Evolutionary conservation across 2,113 vertebrate genomes (phyloP).

Genomic region (Odobenus rosmarus): DNA sequence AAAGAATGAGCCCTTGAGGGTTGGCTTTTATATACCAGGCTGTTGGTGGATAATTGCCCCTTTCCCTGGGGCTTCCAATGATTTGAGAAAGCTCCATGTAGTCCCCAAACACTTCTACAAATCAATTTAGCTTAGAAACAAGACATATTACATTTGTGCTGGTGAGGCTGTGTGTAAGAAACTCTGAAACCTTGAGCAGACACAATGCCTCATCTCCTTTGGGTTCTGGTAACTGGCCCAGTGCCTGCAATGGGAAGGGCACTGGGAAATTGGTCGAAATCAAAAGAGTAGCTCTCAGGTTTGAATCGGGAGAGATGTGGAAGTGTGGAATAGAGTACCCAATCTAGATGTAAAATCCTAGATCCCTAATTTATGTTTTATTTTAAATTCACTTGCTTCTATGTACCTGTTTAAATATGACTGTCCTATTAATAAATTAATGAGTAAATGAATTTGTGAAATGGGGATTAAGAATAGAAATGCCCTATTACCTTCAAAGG

Average conservation of each 20-base stretch:
- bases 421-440: not conserved
- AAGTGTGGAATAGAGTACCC: not conserved
- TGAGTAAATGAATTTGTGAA: not conserved
- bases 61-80: not conserved
- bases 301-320: not conserved
- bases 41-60: not conserved
- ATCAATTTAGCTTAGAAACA: not conserved
- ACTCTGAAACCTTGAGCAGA: not conserved
- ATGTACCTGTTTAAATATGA: not conserved
- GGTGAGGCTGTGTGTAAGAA: not conserved
- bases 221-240: not conserved
- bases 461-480: not conserved
- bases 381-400: constrained; percentile 18
- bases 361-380: not conserved
- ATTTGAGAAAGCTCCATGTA: not conserved
- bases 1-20: not conserved
- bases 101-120: not conserved
- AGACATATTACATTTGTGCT: not conserved
- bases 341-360: not conserved
- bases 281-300: not conserved
- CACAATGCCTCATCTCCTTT: not conserved
- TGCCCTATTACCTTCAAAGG: not conserved
- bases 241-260: not conserved
- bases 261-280: not conserved
- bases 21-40: not conserved